Base-by-base conservation (phyloP, 2,888 invertebrate genomes). In the Electrophaes corylata region DNA sequence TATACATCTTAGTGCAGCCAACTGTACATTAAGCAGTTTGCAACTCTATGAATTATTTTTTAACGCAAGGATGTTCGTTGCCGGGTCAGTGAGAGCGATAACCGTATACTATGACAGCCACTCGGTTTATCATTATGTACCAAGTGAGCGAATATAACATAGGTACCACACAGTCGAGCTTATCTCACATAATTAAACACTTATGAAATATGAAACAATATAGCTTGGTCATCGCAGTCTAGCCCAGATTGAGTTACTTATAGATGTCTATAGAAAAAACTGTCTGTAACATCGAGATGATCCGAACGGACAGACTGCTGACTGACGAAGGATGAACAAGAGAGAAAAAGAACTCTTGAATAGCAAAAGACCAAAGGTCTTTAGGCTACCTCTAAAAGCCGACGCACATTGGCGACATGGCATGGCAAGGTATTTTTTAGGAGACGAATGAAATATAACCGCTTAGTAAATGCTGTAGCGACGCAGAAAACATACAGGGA, bases 161-260 rank as follows among this genome's bases (percentile, higher is more conserved):
- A 43, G 14, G 37, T 16, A 37, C 10, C 39, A 40, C 39, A n/a
- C 8, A 29, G 60, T 63, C 49, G 47, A 62, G 66, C 66, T 73
- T 77, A 80, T 74, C 75, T 57, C 62, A 62, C 69, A 67, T 71
- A 57, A 72, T 72, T 67, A 65, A 61, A 68, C 20, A 43, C 26
- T 40, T n/a, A 44, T 44, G 26, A 26, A 14, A 44, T 44, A 11
- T 12, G 14, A 26, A 43, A 43, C 23, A 43, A 43, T 23, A 43
- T 43, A 23, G 10, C 23, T 20, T n/a, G 5, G 4, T 20, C 20
- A 20, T 41, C 11, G 4, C n/a, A 40, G 19, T 40, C 20, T 40
- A 26, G 46, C 20, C 10, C 37, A 37, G 14, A 16, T 37, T 16
- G 12, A 16, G 16, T 37, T 37, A 37, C 8, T 16, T 29, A 29